A percentile compares a stretch with the other conserved stretches of the same genome.
phyloP scores from a whole-genome alignment of 1,140 invertebrate genomes.

The Trichoplusia ni region DNA sequence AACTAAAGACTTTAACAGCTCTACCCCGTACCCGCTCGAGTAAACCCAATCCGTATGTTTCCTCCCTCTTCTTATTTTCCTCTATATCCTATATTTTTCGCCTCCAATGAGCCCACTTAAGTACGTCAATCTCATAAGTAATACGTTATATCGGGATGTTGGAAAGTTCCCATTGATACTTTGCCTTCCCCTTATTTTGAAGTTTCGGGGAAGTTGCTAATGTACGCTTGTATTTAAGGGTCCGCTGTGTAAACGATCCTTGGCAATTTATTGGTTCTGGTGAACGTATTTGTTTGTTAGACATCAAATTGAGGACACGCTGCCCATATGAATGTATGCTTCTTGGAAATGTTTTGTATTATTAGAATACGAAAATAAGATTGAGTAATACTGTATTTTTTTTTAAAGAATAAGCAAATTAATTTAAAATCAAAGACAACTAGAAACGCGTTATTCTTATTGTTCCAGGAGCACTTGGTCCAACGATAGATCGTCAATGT shows the following conservation, averaged over 20 bases:
- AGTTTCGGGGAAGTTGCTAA: neutral
- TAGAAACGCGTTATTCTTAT: no score
- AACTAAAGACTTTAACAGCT: neutral
- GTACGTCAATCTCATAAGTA: slow-evolving; percentile 13
- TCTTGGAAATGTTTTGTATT: no score
- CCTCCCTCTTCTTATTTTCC: neutral
- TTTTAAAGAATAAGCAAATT: no score
- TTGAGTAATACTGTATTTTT: no score
- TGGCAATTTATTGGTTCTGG: neutral
- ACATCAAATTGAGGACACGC: neutral
- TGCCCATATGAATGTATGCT: no score
- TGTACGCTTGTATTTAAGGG: slow-evolving; percentile 6
- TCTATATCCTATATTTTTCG: slow-evolving; percentile 14
- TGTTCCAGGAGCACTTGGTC: no score
- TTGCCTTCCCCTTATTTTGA: slow-evolving; percentile 1
- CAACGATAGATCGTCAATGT: no score
- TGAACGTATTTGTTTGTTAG: neutral
- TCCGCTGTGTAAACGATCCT: neutral
- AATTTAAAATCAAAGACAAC: no score
- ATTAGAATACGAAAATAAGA: no score
- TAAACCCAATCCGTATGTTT: neutral
- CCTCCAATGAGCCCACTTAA: slow-evolving; percentile 8
- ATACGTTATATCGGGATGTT: slow-evolving; percentile 1
- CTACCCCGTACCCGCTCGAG: neutral
- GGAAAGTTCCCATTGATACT: neutral